A percentile compares a stretch with the other conserved stretches of the same genome.
These are phyloP conservation scores for Aporophyla lueneburgensis DNA, from an alignment of 2,888 invertebrate genomes.

Conservation along the genomic window DNA sequence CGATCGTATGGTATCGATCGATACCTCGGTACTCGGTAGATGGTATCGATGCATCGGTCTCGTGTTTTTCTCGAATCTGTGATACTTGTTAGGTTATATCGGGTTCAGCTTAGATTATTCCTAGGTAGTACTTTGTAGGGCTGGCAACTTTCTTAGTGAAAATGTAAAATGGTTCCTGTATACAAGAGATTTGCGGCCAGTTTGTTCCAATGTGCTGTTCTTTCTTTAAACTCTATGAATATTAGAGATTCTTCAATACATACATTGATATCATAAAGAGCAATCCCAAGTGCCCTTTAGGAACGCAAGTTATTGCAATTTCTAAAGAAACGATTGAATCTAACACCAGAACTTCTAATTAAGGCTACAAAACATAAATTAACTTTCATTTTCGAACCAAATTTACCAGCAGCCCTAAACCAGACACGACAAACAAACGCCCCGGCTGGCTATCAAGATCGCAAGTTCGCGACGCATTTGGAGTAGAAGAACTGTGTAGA, in stretches of 20 bases:
- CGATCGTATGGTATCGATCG: conserved; percentile 61
- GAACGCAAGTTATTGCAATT: conserved; percentile 10
- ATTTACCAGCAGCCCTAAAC: conserved; percentile 44
- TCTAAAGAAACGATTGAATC: conserved; percentile 34
- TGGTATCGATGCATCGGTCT: conserved; percentile 62
- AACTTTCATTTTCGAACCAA: conserved; percentile 53
- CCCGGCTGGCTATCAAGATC: conserved; percentile 63
- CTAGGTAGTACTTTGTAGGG: conserved; percentile 46
- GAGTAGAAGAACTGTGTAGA: conserved; percentile 74
- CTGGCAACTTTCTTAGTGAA: conserved; percentile 22
- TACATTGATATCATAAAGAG: not conserved
- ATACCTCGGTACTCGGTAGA: conserved; percentile 52
- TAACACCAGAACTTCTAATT: conserved; percentile 33
- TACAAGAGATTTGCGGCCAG: not conserved
- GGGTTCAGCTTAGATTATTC: conserved; percentile 35
- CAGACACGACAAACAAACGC: conserved; percentile 45
- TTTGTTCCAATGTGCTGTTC: not conserved
- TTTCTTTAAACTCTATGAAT: not conserved
- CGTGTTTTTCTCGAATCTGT: conserved; percentile 56
- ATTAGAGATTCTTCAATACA: not conserved
- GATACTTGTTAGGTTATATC: conserved; percentile 56
- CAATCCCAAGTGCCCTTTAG: not conserved
- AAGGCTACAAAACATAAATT: conserved; percentile 42
- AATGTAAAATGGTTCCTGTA: not conserved
- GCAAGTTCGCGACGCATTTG: conserved; percentile 68